These are phyloP conservation scores for Anthoscopus minutus DNA, from an alignment of 2,113 vertebrate genomes.

Conservation along the genomic window DNA sequence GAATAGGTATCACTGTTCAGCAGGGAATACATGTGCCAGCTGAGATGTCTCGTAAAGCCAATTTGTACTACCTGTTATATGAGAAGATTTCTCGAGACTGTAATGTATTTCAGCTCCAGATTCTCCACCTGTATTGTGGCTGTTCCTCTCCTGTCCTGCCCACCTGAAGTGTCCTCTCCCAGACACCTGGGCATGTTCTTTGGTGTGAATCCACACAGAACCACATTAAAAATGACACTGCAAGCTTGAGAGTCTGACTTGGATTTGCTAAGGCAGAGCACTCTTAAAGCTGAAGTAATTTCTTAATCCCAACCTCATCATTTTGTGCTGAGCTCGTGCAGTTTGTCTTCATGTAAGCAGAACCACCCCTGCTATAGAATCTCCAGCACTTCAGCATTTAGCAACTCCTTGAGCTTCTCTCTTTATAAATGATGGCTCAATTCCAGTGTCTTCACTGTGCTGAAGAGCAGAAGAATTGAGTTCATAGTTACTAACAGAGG, in stretches of 20 bases:
- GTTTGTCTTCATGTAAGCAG: not conserved
- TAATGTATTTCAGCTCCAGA: conserved; percentile 32
- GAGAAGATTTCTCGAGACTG: conserved; percentile 53
- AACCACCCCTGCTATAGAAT: not conserved
- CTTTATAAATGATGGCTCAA: not conserved
- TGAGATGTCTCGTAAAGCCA: conserved; percentile 68
- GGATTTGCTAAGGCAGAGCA: not conserved
- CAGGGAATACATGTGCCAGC: conserved; percentile 62
- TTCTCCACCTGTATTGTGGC: not conserved
- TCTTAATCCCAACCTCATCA: not conserved
- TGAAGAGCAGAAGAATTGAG: not conserved
- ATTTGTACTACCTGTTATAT: conserved; percentile 59
- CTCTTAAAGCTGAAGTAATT: not conserved
- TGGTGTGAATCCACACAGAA: not conserved
- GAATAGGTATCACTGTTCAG: conserved; percentile 67
- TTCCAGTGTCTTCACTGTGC: not conserved
- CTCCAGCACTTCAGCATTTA: not conserved
- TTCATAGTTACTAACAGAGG: not conserved
- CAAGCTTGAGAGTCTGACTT: not conserved
- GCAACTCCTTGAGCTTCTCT: not conserved
- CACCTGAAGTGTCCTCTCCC: not conserved
- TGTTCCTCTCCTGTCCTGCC: not conserved
- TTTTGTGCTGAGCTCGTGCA: not conserved
- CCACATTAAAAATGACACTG: not conserved
- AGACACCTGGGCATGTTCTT: not conserved